phyloP scores from a whole-genome alignment of 2,888 invertebrate species.

The Dryococelus australis region DNA sequence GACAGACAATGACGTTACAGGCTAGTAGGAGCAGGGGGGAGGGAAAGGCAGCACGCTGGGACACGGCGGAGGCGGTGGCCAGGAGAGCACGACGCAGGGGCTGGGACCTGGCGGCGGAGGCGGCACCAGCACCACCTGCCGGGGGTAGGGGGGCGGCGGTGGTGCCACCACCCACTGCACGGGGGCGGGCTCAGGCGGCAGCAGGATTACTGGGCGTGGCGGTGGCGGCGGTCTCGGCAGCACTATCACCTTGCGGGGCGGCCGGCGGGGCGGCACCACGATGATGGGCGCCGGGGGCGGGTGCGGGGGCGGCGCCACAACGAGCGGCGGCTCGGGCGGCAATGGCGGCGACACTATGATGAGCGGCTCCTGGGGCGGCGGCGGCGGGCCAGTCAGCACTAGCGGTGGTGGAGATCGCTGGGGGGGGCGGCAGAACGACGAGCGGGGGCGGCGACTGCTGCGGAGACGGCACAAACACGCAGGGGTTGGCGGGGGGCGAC shows the following conservation, averaged over 20 bases:
- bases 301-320: not conserved
- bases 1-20: not conserved
- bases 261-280: not conserved
- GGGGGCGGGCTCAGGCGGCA: not conserved
- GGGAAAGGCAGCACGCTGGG: not conserved
- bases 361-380: not conserved
- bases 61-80: not conserved
- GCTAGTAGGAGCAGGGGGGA: not conserved
- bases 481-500: not conserved
- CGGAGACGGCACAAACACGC: not conserved
- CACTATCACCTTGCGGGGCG: not conserved
- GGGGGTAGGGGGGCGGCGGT: no score
- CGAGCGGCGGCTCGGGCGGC: not conserved
- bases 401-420: not conserved
- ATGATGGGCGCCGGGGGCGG: not conserved
- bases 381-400: not conserved
- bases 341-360: not conserved
- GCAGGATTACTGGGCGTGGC: not conserved
- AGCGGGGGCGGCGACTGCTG: not conserved
- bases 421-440: not conserved
- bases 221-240: not conserved
- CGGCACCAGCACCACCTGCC: not conserved
- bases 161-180: not conserved
- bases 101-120: not conserved
- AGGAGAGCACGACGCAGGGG: not conserved